Percentiles rank a stretch among this genome's conserved stretches.
These are phyloP conservation scores for Manacus vitellinus DNA, from an alignment of 2,113 vertebrate species.

Conservation along the genomic window DNA sequence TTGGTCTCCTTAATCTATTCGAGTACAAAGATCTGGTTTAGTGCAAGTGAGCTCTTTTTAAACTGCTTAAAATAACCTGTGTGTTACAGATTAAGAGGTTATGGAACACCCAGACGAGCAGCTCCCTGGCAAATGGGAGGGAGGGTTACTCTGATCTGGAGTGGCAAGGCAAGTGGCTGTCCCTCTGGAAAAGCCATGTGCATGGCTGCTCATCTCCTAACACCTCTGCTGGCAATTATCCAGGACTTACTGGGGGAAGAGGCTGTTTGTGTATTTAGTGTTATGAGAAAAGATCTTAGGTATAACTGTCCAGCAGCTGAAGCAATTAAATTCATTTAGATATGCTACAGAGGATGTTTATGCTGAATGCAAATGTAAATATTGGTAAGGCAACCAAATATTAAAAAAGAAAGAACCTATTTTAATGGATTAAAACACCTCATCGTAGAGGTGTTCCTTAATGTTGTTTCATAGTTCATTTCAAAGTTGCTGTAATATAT, in stretches of 20 bases:
- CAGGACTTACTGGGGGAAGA: background rate
- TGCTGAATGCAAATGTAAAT: background rate
- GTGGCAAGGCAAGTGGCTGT: background rate
- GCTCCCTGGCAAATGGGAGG: background rate
- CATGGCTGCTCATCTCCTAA: background rate
- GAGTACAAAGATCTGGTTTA: constrained; percentile 28
- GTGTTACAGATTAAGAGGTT: background rate
- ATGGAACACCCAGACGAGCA: background rate
- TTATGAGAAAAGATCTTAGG: background rate
- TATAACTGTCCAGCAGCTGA: background rate
- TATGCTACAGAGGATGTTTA: background rate
- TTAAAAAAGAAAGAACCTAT: background rate
- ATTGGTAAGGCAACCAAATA: background rate
- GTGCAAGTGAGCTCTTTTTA: constrained; percentile 7
- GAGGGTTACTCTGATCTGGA: background rate
- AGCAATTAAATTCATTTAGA: background rate
- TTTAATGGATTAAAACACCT: background rate
- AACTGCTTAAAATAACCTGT: background rate
- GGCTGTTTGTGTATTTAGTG: background rate
- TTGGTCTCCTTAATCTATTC: constrained; percentile 19
- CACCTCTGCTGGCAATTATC: constrained; percentile 13
- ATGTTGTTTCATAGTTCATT: background rate
- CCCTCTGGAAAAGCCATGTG: constrained; percentile 6
- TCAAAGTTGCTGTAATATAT: background rate
- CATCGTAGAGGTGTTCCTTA: background rate